Evolutionary conservation across 2,888 invertebrate species (phyloP), one percentile per base, ranked within the genome.

Genomic region (Apamea anceps): DNA sequence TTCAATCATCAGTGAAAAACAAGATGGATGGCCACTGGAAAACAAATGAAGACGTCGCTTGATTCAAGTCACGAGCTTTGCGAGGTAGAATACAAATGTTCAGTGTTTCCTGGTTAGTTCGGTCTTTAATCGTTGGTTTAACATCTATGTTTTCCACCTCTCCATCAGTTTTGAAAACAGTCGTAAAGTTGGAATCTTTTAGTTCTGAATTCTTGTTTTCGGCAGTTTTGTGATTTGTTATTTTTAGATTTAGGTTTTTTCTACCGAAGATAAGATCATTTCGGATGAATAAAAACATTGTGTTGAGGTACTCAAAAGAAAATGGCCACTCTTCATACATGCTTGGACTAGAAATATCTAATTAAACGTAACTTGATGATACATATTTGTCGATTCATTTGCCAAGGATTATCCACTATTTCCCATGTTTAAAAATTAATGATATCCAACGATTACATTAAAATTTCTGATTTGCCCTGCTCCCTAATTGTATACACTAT

Each of bases 11-110:
- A 62, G 67, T 63, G 60, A 87, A 89, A 87, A 89, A 81, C 81
- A 89, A 81, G 70, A 75, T 57, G 73, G 32, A 71, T 62, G 75
- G 45, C 54, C 13, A 45, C 60, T 72, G 73, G 68, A 78, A 87
- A 79, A 67, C 32, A 74, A 87, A 87, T 87, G 79, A 81, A 82
- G 75, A 82, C 42, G 32, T 82, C 42, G 21, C 45, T 72, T 42
- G 66, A 86, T 86, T 87, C 85, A 68, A 77, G 81, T 85, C 85
- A 87, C 85, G 85, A 63, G 54, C 28, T 8, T 15, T 10, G 15
- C 65, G 80, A 66, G 76, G 13, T 60, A 57, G 81, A 86, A 80
- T 84, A 87, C 77, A 65, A 85, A 87, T 80, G 37, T 65, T 37
- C n/a, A 71, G 60, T 32, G 25, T 60, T 68, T 0, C 25, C 45